phyloP scores from a whole-genome alignment of 2,113 vertebrate species.

The Pandion haliaetus region DNA sequence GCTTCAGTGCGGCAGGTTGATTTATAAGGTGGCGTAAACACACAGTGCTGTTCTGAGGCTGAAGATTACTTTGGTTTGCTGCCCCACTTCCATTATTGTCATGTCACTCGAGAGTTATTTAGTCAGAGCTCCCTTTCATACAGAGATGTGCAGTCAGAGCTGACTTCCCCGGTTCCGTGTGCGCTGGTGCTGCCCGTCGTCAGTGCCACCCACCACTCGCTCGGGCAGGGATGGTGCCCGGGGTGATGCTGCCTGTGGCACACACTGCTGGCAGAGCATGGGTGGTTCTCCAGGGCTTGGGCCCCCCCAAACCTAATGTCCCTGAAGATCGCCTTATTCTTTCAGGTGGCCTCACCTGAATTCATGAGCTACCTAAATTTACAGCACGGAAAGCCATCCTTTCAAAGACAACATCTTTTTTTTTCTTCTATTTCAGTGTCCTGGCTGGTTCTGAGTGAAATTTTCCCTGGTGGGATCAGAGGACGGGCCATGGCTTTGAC shows the following conservation, averaged over 20 bases:
- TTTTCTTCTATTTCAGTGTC: constrained; percentile 80
- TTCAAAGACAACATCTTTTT: not conserved
- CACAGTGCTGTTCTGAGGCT: not conserved
- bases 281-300: not conserved
- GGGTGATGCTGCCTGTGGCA: not conserved
- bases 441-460: constrained; percentile 92
- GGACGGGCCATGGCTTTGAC: constrained; percentile 91
- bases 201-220: fast-evolving
- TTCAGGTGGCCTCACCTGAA: not conserved
- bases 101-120: not conserved
- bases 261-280: not conserved
- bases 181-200: not conserved
- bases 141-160: not conserved
- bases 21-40: constrained; percentile 33
- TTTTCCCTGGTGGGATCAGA: constrained; percentile 91
- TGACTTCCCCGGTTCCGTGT: not conserved
- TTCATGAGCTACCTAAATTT: not conserved
- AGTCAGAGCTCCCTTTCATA: not conserved
- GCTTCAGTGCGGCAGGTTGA: not conserved
- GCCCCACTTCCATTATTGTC: not conserved
- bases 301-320: not conserved
- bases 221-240: not conserved
- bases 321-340: not conserved
- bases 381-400: not conserved
- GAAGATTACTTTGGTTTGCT: constrained; percentile 20